These are phyloP conservation scores for Zophobas atratus DNA, from an alignment of 1,140 invertebrate species.

Conservation along the genomic window DNA sequence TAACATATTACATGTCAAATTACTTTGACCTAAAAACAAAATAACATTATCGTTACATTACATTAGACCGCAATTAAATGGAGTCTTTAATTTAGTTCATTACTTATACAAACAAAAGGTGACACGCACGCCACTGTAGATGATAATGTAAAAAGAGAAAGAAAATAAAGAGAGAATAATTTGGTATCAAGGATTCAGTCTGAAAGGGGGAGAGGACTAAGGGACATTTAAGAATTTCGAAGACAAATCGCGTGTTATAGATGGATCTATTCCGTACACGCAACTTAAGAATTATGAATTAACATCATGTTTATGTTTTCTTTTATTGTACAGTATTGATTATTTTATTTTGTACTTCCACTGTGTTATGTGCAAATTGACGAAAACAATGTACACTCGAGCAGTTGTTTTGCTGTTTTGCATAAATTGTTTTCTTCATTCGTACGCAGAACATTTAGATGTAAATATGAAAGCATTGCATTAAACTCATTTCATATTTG, in stretches of 20 bases:
- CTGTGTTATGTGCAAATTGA: no score
- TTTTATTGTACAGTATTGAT: constrained; percentile 31
- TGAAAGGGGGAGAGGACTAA: constrained; percentile 12
- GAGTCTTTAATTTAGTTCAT: constrained; percentile 15
- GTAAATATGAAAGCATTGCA: not conserved
- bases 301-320: constrained; percentile 42
- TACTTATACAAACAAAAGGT: constrained; percentile 11
- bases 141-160: constrained; percentile 32
- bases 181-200: constrained; percentile 17
- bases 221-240: constrained; percentile 40
- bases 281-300: constrained; percentile 45
- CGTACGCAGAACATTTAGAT: not conserved
- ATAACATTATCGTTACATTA: constrained; percentile 29
- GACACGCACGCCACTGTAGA: constrained; percentile 11
- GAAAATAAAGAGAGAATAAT: constrained; percentile 16
- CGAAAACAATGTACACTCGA: no score
- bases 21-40: constrained; percentile 34
- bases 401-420: no score
- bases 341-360: not conserved
- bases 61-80: constrained; percentile 27
- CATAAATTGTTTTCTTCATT: not conserved
- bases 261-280: constrained; percentile 37
- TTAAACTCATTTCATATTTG: not conserved
- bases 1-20: constrained; percentile 5
- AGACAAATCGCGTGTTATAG: constrained; percentile 45